A percentile compares a stretch with the other conserved stretches of the same genome.
phyloP scores from a whole-genome alignment of 2,113 vertebrate genomes.

The Boulengeromyrus knoepffleri region DNA sequence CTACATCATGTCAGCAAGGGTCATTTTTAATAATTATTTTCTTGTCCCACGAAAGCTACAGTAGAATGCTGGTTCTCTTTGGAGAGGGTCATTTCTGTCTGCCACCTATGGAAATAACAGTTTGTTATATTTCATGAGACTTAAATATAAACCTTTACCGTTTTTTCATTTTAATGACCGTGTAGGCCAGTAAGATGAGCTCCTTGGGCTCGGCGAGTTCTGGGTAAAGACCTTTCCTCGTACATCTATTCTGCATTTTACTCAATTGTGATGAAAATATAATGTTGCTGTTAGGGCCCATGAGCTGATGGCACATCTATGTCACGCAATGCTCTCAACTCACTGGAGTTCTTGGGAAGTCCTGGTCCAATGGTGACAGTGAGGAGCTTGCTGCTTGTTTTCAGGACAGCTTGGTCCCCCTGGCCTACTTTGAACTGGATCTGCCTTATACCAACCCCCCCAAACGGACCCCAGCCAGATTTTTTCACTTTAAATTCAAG shows the following conservation, averaged over 20 bases:
- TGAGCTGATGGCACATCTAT: background rate
- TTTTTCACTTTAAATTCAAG: slow-evolving; percentile 80
- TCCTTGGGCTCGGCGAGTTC: background rate
- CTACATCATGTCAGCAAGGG: background rate
- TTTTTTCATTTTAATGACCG: background rate
- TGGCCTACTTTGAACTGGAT: slow-evolving; percentile 66
- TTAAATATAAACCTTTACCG: background rate
- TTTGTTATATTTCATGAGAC: background rate
- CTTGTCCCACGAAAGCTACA: background rate
- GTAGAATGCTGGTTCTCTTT: background rate
- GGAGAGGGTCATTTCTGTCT: background rate
- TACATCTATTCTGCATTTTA: background rate
- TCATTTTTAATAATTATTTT: background rate
- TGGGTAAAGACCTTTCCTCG: background rate
- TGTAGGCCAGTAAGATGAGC: background rate
- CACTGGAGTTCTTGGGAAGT: slow-evolving; percentile 68
- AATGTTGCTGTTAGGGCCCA: background rate
- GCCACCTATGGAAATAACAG: background rate
- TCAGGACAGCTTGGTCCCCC: slow-evolving; percentile 54
- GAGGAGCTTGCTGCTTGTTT: slow-evolving; percentile 59
- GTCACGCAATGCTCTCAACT: slow-evolving; percentile 26
- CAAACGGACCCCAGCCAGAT: slow-evolving; percentile 67
- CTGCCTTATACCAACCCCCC: slow-evolving; percentile 63
- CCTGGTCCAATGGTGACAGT: slow-evolving; percentile 63
- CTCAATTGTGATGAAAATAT: background rate